Conservation (phyloP, 2,888 invertebrate genomes). For the Idaea aversata region DNA sequence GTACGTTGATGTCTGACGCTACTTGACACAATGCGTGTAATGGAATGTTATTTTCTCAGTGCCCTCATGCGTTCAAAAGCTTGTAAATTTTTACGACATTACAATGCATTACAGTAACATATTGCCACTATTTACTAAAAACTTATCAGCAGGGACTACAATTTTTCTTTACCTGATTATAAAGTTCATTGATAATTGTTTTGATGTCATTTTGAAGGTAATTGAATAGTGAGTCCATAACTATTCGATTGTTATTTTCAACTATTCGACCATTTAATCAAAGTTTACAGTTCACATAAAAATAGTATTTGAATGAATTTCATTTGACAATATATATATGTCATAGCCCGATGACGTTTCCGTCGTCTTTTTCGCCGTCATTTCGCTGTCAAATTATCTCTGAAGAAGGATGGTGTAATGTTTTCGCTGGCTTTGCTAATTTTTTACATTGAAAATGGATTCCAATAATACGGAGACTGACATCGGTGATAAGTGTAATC, state of each 20-base stretch:
- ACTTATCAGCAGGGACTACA: too few species aligned
- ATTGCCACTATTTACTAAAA: too few species aligned
- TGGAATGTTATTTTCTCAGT: too few species aligned
- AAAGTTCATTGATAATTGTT: too few species aligned
- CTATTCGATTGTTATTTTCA: too few species aligned
- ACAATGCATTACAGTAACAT: too few species aligned
- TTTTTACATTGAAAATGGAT: slow-evolving; percentile 58
- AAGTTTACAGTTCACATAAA: background rate
- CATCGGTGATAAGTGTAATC: slow-evolving; percentile 53
- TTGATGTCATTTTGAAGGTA: too few species aligned
- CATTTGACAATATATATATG: background rate
- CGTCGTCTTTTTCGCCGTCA: background rate
- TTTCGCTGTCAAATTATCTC: slow-evolving; percentile 46
- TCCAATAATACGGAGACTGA: slow-evolving; percentile 55
- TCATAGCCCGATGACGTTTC: background rate
- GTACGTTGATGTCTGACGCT: background rate
- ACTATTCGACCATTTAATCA: too few species aligned
- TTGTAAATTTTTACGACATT: too few species aligned
- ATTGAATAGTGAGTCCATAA: too few species aligned
- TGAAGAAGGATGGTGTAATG: slow-evolving; percentile 65
- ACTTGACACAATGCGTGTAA: slow-evolving; percentile 1
- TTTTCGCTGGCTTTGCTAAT: slow-evolving; percentile 57
- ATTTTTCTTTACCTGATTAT: too few species aligned
- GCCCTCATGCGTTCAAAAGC: too few species aligned
- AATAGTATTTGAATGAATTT: background rate